A percentile compares a stretch with the other conserved stretches of the same genome.
These are phyloP conservation scores for Bellardia pandia DNA, from an alignment of 2,888 invertebrate genomes.

Conservation along the genomic window DNA sequence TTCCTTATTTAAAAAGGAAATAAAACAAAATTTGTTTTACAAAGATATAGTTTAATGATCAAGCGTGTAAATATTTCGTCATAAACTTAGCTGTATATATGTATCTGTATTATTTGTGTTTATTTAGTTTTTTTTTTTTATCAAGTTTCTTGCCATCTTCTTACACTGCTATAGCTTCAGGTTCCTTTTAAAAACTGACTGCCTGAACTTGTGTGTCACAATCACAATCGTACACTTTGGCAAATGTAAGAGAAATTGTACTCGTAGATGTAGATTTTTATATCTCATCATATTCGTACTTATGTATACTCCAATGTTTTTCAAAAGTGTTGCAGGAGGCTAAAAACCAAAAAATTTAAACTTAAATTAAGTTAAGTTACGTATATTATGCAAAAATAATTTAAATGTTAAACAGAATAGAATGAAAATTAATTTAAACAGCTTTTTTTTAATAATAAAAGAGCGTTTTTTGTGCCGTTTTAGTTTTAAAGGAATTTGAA, in stretches of 20 bases:
- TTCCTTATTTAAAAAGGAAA: no score
- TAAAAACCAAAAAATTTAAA: constrained; percentile 4
- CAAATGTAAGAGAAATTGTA: not conserved
- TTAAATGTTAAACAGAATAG: constrained; percentile 22
- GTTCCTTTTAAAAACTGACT: constrained; percentile 26
- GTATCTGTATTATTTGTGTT: not conserved
- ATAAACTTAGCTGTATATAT: no score
- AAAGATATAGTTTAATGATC: no score
- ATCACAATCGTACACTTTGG: constrained; percentile 13
- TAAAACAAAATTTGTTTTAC: no score
- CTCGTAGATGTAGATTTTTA: constrained; percentile 5
- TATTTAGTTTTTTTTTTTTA: not conserved
- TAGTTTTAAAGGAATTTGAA: no score
- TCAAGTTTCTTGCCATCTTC: constrained; percentile 17
- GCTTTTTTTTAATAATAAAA: not conserved
- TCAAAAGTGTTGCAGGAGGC: not conserved
- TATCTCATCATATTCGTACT: constrained; percentile 45
- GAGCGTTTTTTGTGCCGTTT: no score
- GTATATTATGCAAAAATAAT: constrained; percentile 47
- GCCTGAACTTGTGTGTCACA: constrained; percentile 29
- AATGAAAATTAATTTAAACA: constrained; percentile 2
- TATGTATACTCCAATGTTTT: not conserved
- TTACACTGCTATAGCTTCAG: constrained; percentile 45
- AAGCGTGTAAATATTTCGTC: no score
- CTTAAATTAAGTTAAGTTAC: constrained; percentile 40